Percentiles rank a stretch among this genome's conserved stretches.
phyloP scores from a whole-genome alignment of 2,797 vertebrate species.

The Phalanger gymnotis region DNA sequence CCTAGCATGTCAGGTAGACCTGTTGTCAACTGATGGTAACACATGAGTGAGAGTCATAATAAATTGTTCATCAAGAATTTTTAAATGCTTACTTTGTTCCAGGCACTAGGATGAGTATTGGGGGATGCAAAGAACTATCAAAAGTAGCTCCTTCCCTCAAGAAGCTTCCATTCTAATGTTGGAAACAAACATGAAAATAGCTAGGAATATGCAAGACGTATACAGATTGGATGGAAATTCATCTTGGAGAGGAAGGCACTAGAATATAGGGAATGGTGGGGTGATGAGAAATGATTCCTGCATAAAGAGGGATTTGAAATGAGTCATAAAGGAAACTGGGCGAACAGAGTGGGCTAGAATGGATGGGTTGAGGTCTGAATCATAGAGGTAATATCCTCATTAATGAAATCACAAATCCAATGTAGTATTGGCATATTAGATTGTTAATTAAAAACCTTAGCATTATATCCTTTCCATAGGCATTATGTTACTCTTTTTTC shows the following conservation, averaged over 20 bases:
- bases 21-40: not conserved
- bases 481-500: not conserved
- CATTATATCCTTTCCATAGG: not conserved
- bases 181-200: conserved; percentile 48
- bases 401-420: not conserved
- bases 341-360: not conserved
- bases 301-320: not conserved
- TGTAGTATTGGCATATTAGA: not conserved
- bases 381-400: not conserved
- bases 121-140: conserved; percentile 27
- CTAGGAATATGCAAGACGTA: not conserved
- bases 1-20: not conserved
- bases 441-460: not conserved
- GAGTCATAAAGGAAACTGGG: not conserved
- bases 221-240: not conserved
- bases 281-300: not conserved
- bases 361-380: not conserved
- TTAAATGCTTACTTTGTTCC: conserved; percentile 47
- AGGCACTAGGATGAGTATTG: not conserved
- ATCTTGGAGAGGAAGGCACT: not conserved
- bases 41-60: not conserved
- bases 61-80: not conserved
- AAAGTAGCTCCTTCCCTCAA: conserved; percentile 13
- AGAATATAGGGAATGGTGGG: not conserved
- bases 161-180: conserved; percentile 14